Evolutionary conservation across 2,888 invertebrate genomes (phyloP), one percentile per base, ranked within the genome.

Genomic region (Pyrochroa serraticornis): DNA sequence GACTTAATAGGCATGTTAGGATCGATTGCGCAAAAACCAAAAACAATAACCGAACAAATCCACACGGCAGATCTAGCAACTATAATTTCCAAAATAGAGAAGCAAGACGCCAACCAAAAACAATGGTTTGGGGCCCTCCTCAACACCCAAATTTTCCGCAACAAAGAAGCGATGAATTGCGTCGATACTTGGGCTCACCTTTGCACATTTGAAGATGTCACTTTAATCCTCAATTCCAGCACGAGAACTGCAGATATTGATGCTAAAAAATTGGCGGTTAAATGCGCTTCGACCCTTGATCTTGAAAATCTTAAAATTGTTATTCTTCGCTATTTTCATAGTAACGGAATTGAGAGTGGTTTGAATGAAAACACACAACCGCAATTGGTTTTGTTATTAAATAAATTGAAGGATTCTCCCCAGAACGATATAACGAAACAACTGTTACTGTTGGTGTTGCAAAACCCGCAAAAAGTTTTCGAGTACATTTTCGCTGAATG

Each of bases 121-220:
- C 62, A 56, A 9, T 79, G 79, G 78, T 78, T 78, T 62, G 64
- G 66, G 50, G 75, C 75, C 5, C 58, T 79, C 12, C 45, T 78
- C 12, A 70, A 67, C 31, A 72, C 71, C 0, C 56, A 69, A 47
- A 57, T 77, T 31, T 75, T 77, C 35, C 52, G 72, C 7, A 67
- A 71, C 52, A 30, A 67, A 39, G 62, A 72, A 33, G 56, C 70
- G 13, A 49, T 71, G 2, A 39, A 71, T 7, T 78, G 78, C 56
- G 37, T 78, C 9, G 52, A 68, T n/a, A 64, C 69, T 67, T 76
- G 66, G 66, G 48, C 59, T 60, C 61, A 68, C 56, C 64, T 79
- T 12, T 77, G 75, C 52, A 66, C 61, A 8, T 59, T 67, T 33
- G 69, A 70, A 22, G 75, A 76, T 55, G 66, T 77, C 7, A 50